Conservation (phyloP, 2,797 vertebrate genomes). For the Pseudotriccus pelzelni region DNA sequence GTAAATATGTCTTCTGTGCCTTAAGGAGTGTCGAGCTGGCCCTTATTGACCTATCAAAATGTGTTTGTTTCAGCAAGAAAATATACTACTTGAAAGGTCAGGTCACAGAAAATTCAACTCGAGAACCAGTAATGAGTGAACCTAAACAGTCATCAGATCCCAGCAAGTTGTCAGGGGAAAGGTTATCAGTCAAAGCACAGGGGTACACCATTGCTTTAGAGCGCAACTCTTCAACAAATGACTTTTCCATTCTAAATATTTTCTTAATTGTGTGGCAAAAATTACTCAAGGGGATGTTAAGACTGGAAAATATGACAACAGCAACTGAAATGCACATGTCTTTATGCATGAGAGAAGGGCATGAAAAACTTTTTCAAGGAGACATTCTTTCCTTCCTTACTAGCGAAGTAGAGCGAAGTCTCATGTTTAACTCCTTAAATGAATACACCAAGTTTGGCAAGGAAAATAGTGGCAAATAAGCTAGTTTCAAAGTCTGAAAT, state of each 20-base stretch:
- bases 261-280: constrained; percentile 44
- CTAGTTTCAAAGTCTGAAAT: background rate
- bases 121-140: background rate
- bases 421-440: constrained; percentile 6
- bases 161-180: constrained; percentile 8
- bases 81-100: constrained; percentile 35
- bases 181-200: constrained; percentile 44
- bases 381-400: background rate
- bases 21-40: background rate
- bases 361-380: constrained; percentile 5
- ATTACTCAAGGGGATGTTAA: constrained; percentile 23
- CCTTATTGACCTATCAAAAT: background rate
- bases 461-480: background rate
- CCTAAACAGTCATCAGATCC: constrained; percentile 30
- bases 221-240: constrained; percentile 44
- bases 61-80: constrained; percentile 13
- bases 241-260: constrained; percentile 60
- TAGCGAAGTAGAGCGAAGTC: background rate
- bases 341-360: background rate
- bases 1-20: background rate
- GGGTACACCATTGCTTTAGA: background rate
- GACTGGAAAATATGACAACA: constrained; percentile 55
- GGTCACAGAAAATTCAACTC: constrained; percentile 10
- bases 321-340: background rate
- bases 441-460: background rate